Conservation (phyloP, 2,797 vertebrate species). For the Coilia nasus region DNA sequence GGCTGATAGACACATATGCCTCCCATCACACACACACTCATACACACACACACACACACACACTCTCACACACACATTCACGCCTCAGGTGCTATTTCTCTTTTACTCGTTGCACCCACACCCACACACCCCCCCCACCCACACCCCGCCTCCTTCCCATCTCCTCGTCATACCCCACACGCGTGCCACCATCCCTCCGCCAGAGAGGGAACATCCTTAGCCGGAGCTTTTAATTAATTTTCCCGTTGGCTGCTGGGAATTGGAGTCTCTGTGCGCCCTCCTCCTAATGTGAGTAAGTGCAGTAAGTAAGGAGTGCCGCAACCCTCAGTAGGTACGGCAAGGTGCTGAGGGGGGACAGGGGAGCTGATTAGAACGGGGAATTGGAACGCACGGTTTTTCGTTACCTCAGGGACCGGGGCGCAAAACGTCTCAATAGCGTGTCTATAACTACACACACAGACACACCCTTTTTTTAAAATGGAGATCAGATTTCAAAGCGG, state of each 20-base stretch:
- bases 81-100: conserved; percentile 6
- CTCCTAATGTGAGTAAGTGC: conserved; percentile 33
- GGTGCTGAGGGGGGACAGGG: neutral
- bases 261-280: conserved; percentile 38
- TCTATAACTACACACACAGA: neutral
- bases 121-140: neutral
- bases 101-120: neutral
- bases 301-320: conserved; percentile 30
- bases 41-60: neutral
- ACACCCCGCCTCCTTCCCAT: conserved; percentile 19
- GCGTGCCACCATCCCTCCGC: conserved; percentile 41
- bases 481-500: neutral
- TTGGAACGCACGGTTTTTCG: neutral
- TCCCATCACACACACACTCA: too few relatives aligned
- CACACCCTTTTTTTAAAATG: too few relatives aligned
- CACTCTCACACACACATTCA: neutral
- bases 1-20: neutral
- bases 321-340: conserved; percentile 31
- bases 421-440: conserved; percentile 20
- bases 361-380: conserved; percentile 15
- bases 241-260: conserved; percentile 43
- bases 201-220: conserved; percentile 51
- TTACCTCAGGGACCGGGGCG: conserved; percentile 10
- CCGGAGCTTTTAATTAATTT: conserved; percentile 58
- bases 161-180: conserved; percentile 45